Conservation (phyloP, 2,797 vertebrate species). For the Tympanoctomys barrerae region DNA sequence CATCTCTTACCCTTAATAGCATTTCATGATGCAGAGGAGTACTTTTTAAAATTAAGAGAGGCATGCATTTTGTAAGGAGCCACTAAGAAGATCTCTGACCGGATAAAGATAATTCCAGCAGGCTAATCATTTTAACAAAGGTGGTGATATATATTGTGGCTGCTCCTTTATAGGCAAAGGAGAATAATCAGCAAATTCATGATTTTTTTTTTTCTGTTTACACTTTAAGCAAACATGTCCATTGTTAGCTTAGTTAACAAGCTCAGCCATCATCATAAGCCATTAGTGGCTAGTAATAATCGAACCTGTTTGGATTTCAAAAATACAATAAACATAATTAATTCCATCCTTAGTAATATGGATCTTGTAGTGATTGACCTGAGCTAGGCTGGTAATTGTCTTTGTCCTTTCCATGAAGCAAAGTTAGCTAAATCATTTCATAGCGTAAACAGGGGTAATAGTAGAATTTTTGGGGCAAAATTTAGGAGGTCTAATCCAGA, state of each 20-base stretch:
- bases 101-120: constrained; percentile 46
- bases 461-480: constrained; percentile 55
- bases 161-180: constrained; percentile 52
- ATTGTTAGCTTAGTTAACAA: constrained; percentile 80
- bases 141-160: constrained; percentile 63
- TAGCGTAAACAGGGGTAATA: neutral
- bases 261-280: constrained; percentile 76
- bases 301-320: constrained; percentile 79
- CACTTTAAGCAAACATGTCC: constrained; percentile 79
- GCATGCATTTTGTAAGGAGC: neutral
- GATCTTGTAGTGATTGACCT: constrained; percentile 32
- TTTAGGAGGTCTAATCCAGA: constrained; percentile 12
- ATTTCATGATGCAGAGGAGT: constrained; percentile 7
- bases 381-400: neutral
- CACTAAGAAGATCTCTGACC: constrained; percentile 43
- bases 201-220: constrained; percentile 77
- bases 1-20: neutral
- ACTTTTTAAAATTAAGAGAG: constrained; percentile 59
- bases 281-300: constrained; percentile 77
- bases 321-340: constrained; percentile 76
- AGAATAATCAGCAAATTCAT: constrained; percentile 72
- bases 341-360: constrained; percentile 61
- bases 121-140: constrained; percentile 69
- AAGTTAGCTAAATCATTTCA: neutral
- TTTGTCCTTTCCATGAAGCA: constrained; percentile 13